Evolutionary conservation across 2,113 vertebrate genomes (phyloP).

Genomic region (Euleptes europaea): DNA sequence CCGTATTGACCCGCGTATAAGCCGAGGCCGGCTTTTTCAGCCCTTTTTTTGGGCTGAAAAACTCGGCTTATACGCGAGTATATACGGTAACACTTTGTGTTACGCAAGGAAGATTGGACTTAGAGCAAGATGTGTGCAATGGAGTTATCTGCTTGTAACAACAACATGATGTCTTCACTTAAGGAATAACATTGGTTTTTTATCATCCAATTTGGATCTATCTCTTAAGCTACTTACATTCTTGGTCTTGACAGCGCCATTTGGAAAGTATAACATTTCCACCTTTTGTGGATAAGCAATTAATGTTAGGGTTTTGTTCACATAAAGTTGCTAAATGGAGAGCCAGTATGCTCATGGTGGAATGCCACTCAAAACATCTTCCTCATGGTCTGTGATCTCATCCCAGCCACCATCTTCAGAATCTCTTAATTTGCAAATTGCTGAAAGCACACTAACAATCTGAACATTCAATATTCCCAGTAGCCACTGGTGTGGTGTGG

Average conservation of each 20-base stretch:
- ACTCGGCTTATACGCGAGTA: too few species aligned
- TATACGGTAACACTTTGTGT: neutral
- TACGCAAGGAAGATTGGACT: neutral
- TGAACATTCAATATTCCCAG: neutral
- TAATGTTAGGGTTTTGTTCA: neutral
- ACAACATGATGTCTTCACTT: neutral
- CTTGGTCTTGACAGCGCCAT: constrained; percentile 25
- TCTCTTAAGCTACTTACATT: neutral
- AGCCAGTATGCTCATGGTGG: neutral
- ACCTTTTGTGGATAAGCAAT: constrained; percentile 2
- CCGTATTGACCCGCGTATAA: too few species aligned
- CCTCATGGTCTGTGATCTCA: neutral
- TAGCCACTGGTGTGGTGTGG: neutral
- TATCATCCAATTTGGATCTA: neutral
- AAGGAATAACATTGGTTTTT: constrained; percentile 4
- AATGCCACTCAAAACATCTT: neutral
- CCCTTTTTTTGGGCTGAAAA: too few species aligned
- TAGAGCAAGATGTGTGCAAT: neutral
- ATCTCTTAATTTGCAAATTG: neutral
- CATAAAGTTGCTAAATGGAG: neutral
- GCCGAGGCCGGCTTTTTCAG: too few species aligned
- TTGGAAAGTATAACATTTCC: neutral
- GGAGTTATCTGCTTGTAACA: neutral
- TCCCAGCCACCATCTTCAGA: too few species aligned
- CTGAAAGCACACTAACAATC: neutral